Conservation (phyloP, 2,113 vertebrate genomes). For the Nerophis lumbriciformis region DNA sequence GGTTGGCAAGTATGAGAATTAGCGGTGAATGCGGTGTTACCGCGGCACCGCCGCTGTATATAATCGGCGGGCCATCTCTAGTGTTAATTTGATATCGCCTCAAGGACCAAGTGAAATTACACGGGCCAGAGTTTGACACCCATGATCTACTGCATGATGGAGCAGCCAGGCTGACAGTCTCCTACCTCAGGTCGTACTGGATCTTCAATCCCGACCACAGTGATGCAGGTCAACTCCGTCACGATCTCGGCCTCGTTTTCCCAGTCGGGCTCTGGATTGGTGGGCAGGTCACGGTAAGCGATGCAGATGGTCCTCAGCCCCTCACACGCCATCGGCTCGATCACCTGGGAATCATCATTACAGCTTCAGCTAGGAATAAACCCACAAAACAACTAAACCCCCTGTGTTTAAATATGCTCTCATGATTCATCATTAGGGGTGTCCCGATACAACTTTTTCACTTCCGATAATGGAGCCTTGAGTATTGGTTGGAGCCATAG, state of each 20-base stretch:
- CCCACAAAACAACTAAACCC: not conserved
- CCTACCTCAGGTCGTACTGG: conserved; percentile 84
- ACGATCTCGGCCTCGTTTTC: conserved; percentile 82
- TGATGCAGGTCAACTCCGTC: conserved; percentile 80
- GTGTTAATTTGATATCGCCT: no score
- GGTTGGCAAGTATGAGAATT: no score
- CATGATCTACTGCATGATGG: not conserved
- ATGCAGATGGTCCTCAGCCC: conserved; percentile 87
- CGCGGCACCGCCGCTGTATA: no score
- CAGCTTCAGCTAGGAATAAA: not conserved
- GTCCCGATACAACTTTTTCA: no score
- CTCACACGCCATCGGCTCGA: conserved; percentile 88
- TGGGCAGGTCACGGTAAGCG: conserved; percentile 78
- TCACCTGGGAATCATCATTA: conserved; percentile 60
- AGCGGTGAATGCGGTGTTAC: no score
- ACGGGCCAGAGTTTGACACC: no score
- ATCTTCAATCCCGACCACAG: conserved; percentile 87
- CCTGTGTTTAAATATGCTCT: not conserved
- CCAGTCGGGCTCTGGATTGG: conserved; percentile 81
- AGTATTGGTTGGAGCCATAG: no score
- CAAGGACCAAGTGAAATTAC: no score
- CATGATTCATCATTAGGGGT: not conserved
- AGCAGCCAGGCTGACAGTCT: not conserved
- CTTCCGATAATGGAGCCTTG: no score
- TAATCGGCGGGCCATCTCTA: no score